Conservation (phyloP, 2,113 vertebrate genomes). For the Cebus imitator region DNA sequence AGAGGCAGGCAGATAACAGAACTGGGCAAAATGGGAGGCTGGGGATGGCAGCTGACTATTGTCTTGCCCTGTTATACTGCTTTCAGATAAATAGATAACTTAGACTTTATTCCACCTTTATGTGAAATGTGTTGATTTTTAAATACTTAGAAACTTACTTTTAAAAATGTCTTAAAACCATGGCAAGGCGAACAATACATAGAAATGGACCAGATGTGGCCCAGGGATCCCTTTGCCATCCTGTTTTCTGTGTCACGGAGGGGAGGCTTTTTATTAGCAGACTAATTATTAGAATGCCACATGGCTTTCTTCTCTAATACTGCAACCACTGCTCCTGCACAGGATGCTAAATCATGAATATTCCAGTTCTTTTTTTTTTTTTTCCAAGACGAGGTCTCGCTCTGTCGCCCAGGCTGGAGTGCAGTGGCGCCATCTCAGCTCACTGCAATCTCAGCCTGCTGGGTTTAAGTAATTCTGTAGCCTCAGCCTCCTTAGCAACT, state of each 20-base stretch:
- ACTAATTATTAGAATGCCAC: not conserved
- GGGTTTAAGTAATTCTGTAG: too few species aligned
- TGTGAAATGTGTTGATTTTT: not conserved
- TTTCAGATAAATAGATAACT: not conserved
- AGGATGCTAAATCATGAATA: too few species aligned
- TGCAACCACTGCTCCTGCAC: not conserved
- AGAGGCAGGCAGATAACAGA: not conserved
- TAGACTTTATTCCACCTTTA: not conserved
- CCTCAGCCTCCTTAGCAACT: too few species aligned
- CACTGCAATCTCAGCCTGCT: too few species aligned
- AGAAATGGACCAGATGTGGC: not conserved
- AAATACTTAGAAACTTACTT: not conserved
- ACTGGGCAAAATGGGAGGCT: fast-evolving
- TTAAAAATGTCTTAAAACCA: not conserved
- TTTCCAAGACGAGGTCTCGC: too few species aligned
- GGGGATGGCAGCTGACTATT: not conserved
- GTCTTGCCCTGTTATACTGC: not conserved
- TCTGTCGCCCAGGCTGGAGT: too few species aligned
- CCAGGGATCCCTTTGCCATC: not conserved
- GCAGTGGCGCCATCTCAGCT: too few species aligned
- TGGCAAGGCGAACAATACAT: not conserved
- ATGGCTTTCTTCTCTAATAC: not conserved
- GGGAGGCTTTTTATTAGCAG: not conserved
- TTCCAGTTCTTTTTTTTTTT: not conserved
- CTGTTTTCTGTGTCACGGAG: not conserved